A percentile compares a stretch with the other conserved stretches of the same genome.
Conservation (phyloP, 2,113 vertebrate genomes). For the Planiliza haematocheilus region DNA sequence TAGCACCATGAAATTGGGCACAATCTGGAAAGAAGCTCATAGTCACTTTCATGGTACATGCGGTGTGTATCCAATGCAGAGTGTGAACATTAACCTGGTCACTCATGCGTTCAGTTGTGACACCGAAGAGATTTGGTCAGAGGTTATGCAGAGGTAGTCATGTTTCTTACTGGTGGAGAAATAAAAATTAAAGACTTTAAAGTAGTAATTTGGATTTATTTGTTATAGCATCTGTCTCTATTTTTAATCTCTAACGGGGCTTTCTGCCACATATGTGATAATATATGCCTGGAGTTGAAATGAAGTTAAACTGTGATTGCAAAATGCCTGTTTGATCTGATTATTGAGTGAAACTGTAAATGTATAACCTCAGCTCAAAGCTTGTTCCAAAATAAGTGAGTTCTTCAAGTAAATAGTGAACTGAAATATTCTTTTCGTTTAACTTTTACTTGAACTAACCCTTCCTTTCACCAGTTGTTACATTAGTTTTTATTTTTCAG, state of each 20-base stretch:
- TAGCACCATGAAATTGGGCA: conserved; percentile 80
- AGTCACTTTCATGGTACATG: conserved; percentile 80
- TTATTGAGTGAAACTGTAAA: conserved; percentile 18
- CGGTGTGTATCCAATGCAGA: conserved; percentile 73
- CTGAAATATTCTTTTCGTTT: conserved; percentile 47
- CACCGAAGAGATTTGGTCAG: conserved; percentile 67
- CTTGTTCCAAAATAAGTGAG: neutral
- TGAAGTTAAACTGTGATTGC: no score
- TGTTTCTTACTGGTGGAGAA: conserved; percentile 32
- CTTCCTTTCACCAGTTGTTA: conserved; percentile 71
- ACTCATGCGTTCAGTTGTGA: conserved; percentile 78
- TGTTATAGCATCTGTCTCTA: neutral
- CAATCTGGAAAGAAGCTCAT: conserved; percentile 79
- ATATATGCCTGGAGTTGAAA: neutral
- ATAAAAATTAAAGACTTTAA: conserved; percentile 2
- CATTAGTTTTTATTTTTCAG: conserved; percentile 47
- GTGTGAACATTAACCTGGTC: conserved; percentile 75
- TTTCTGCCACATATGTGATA: neutral
- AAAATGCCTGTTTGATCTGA: no score
- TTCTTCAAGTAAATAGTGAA: conserved; percentile 18
- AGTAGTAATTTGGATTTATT: conserved; percentile 1
- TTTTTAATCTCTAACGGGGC: neutral
- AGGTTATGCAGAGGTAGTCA: conserved; percentile 66
- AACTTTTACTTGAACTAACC: conserved; percentile 45
- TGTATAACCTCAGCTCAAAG: conserved; percentile 9